A percentile compares a stretch with the other conserved stretches of the same genome.
Conservation (phyloP, 2,113 vertebrate species). For the Merops nubicus region DNA sequence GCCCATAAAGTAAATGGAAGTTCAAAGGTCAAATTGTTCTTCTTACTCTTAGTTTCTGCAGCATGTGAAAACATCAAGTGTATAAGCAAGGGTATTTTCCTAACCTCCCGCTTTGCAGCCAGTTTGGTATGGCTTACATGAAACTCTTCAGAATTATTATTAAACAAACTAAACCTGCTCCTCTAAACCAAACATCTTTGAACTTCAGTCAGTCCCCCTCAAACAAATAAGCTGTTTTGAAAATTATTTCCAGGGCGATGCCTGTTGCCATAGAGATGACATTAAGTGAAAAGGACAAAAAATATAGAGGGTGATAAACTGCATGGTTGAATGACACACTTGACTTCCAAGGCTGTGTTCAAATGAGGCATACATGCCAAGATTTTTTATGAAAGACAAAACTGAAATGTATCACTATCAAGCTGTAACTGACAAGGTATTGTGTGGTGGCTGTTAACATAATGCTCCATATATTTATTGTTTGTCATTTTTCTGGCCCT, state of each 20-base stretch:
- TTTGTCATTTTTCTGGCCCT: slow-evolving; percentile 89
- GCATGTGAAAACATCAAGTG: not conserved
- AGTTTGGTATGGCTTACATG: slow-evolving; percentile 66
- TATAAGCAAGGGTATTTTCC: not conserved
- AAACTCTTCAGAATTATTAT: slow-evolving; percentile 81
- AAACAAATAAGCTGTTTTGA: slow-evolving; percentile 86
- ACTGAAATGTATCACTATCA: slow-evolving; percentile 88
- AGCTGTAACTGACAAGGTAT: slow-evolving; percentile 84
- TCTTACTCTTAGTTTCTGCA: not conserved
- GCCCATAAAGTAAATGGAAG: not conserved
- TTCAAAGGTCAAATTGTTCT: not conserved
- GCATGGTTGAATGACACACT: slow-evolving; percentile 84
- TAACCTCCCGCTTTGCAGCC: slow-evolving; percentile 50
- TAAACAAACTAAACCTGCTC: slow-evolving; percentile 82
- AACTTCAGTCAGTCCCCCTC: slow-evolving; percentile 76
- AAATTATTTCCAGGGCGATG: slow-evolving; percentile 87
- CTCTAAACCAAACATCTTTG: slow-evolving; percentile 84
- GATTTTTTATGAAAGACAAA: slow-evolving; percentile 86
- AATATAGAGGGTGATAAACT: slow-evolving; percentile 88
- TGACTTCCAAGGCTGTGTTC: slow-evolving; percentile 84
- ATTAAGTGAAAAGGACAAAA: slow-evolving; percentile 90
- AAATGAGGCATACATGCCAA: slow-evolving; percentile 80
- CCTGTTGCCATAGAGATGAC: slow-evolving; percentile 91
- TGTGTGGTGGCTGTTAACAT: slow-evolving; percentile 83
- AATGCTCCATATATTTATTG: slow-evolving; percentile 86